Evolutionary conservation across 2,888 invertebrate genomes (phyloP), one percentile per base, ranked within the genome.

Genomic region (Microctonus brassicae): DNA sequence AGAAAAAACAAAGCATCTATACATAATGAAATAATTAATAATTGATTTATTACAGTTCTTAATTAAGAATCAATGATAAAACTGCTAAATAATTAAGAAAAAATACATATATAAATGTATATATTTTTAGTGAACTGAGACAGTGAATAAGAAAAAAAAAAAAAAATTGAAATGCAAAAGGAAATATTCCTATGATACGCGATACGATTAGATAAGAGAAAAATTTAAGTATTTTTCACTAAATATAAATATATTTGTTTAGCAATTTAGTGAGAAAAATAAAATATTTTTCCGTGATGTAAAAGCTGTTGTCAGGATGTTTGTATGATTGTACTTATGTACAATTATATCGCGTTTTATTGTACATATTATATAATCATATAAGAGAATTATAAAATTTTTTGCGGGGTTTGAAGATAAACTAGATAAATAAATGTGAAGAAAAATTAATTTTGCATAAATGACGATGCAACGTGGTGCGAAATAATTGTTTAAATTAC

Each of bases 41-140:
- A 81, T 75, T 83, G 79, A 83, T 83, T 81, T 82, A 85, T 83
- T 77, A 78, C 84, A 85, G 81, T 85, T 86, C 85, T 87, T 86
- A 84, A 84, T 80, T 77, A 79, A 79, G 82, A 82, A 34, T 62
- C 82, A 57, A 73, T 82, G 81, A 82, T 78, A 82, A 81, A 61
- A 69, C 86, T 84, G 84, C 85, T 84, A 85, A 85, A 81, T 84
- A 80, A 84, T 82, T 42, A 53, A 53, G 22, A 11, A 34, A n/a
- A 52, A 22, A 61, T 34, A 69, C 83, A 81, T 79, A 77, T 80
- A 77, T 75, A 76, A 4, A n/a, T 39, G 39, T 47, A 17, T 47
- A 47, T 80, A 77, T 75, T 75, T 76, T 73, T 73, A 67, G 69
- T 61, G 63, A 26, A 24, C 1, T 9, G 34, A 62, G 36, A 55